These are phyloP conservation scores for Stenotaenia linearis DNA, from an alignment of 2,888 invertebrate genomes.

Conservation along the genomic window DNA sequence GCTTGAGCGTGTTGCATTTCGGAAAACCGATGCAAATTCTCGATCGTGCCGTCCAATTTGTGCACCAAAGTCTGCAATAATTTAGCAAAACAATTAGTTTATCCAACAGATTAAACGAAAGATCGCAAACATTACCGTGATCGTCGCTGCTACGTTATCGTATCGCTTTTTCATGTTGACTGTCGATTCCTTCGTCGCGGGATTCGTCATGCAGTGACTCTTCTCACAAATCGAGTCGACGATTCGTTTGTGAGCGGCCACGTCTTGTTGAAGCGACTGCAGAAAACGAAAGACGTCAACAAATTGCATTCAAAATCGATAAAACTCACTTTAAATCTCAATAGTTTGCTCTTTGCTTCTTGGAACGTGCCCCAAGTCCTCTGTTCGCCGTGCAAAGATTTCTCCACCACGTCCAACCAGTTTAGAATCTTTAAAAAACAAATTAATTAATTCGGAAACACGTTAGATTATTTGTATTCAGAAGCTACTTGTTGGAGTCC, in stretches of 20 bases:
- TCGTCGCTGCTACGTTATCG: slow-evolving; percentile 54
- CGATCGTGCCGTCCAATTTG: slow-evolving; percentile 48
- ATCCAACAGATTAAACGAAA: no score
- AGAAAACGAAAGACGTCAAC: no score
- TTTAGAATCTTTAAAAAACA: slow-evolving; percentile 51
- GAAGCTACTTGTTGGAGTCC: slow-evolving; percentile 65
- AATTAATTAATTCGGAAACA: background rate
- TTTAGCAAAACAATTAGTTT: background rate
- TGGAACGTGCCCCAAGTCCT: slow-evolving; percentile 64
- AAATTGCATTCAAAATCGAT: no score
- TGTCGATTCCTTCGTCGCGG: slow-evolving; percentile 53
- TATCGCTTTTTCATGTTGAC: slow-evolving; percentile 70
- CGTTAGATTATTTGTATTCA: no score
- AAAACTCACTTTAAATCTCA: slow-evolving; percentile 64
- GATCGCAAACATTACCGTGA: slow-evolving; percentile 19
- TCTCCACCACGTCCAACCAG: slow-evolving; percentile 84
- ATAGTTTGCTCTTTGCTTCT: slow-evolving; percentile 73
- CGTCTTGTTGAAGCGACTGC: slow-evolving; percentile 76
- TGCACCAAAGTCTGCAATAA: slow-evolving; percentile 21
- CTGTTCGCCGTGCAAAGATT: slow-evolving; percentile 48
- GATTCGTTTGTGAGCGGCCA: slow-evolving; percentile 79
- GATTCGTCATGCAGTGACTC: slow-evolving; percentile 60
- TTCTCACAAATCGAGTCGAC: slow-evolving; percentile 87
- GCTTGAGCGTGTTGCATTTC: slow-evolving; percentile 79
- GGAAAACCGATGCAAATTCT: slow-evolving; percentile 77